Base-by-base conservation (phyloP, 2,113 vertebrate genomes). In the Merops nubicus region DNA sequence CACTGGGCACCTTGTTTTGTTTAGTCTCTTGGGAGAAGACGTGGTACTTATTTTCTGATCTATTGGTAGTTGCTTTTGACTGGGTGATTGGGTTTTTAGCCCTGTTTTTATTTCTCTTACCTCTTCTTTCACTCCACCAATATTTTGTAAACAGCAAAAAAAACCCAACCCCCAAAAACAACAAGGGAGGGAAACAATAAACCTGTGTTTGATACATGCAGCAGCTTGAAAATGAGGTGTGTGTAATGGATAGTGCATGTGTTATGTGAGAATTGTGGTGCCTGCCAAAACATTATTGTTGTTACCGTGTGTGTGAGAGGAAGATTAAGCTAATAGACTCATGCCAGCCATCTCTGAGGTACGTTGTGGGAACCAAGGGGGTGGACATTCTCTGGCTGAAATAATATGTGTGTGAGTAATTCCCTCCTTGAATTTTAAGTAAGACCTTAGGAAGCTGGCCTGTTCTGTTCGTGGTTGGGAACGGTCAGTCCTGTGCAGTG, bases 281-380 rank as follows among this genome's bases (percentile, higher is more conserved):
- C 82, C 43, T 94, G 93, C 85, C 96, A 93, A 91, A 87, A 92
- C 53, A 42, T 91, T 93, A 75, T 74, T 91, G 85, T 82, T 83
- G 65, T 75, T 93, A 80, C 67, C 3, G 1, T 36, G 31, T 59
- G 73, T 88, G 83, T 19, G 54, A 77, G 83, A 67, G 59, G 70
- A 38, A 84, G 89, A 94, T 95, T 74, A 95, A 95, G 56, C 60
- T 68, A 60, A 80, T 17, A 54, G 43, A 67, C 53, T 91, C 68
- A 16, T 65, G 75, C 85, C 94, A 90, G 63, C 75, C 83, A 84
- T 74, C 75, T 88, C 59, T 2, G 90, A 95, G 93, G 59, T 83
- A 80, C n/a, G 1, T n/a, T 93, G 79, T 97, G 90, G 95, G 92
- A 97, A 96, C 90, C 72, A 97, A 48, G 95, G 90, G 95, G 92